Conservation (phyloP, 2,888 invertebrate species). For the Thecocarcelia acutangulata region DNA sequence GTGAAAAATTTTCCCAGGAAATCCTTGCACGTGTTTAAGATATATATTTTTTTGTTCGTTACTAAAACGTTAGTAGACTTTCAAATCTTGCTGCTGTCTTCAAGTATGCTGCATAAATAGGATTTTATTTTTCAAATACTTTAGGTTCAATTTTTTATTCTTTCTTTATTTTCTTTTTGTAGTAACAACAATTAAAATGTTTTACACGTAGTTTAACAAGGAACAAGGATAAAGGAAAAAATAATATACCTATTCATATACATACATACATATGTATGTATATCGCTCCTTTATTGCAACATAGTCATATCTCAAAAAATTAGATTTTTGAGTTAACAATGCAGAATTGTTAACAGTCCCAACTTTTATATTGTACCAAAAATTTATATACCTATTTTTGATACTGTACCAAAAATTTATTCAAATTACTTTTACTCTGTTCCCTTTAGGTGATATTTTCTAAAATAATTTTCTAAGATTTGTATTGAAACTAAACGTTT, state of each 20-base stretch:
- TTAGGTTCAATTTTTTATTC: neutral
- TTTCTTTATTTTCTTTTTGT: neutral
- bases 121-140: slow-evolving; percentile 2
- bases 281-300: no score
- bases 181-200: slow-evolving; percentile 62
- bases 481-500: no score
- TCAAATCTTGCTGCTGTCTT: neutral
- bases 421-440: no score
- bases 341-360: no score
- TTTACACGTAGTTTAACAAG: slow-evolving; percentile 59
- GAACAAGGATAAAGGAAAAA: slow-evolving; percentile 11
- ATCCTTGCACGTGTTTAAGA: slow-evolving; percentile 25
- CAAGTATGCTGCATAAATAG: neutral
- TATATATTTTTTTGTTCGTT: neutral
- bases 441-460: no score
- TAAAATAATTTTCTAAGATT: no score
- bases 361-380: no score
- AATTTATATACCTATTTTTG: no score
- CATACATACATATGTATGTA: neutral
- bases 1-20: neutral
- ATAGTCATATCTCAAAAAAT: no score
- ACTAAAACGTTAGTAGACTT: no score
- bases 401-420: no score
- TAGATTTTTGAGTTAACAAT: no score
- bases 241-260: neutral